Percentiles rank a stretch among this genome's conserved stretches.
phyloP scores from a whole-genome alignment of 2,113 vertebrate genomes.

The Osmerus mordax region DNA sequence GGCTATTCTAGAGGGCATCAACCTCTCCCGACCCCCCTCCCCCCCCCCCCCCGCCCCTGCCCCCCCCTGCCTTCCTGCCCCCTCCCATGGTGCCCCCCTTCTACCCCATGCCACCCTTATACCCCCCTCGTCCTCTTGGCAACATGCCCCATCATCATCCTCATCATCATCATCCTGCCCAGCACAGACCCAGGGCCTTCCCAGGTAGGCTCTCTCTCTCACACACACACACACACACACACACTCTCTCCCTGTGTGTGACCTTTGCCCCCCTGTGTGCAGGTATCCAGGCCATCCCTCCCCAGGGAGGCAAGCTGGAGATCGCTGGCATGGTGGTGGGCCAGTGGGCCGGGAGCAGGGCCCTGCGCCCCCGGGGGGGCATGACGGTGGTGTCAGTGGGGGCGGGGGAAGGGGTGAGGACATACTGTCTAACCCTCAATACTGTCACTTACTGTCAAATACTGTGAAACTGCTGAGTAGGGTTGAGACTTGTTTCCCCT shows the following conservation, averaged over 20 bases:
- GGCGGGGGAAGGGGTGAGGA: constrained; percentile 82
- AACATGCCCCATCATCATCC: constrained; percentile 75
- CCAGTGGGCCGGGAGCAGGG: constrained; percentile 90
- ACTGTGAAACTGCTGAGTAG: not conserved
- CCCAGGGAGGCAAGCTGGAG: constrained; percentile 90
- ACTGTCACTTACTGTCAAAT: not conserved
- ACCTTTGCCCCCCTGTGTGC: not conserved
- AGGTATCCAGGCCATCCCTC: constrained; percentile 88
- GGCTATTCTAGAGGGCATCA: constrained; percentile 88
- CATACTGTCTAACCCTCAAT: not conserved
- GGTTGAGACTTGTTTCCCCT: not conserved
- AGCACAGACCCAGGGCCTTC: constrained; percentile 82
- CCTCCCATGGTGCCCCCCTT: constrained; percentile 81
- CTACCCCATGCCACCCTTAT: constrained; percentile 81
- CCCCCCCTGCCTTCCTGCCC: constrained; percentile 81
- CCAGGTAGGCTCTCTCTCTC: constrained; percentile 69
- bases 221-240: not conserved
- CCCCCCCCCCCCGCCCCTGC: constrained; percentile 82
- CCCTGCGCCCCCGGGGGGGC: constrained; percentile 80
- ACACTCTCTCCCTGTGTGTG: no score
- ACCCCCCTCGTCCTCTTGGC: constrained; percentile 80
- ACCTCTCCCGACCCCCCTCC: constrained; percentile 78
- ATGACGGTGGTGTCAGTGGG: constrained; percentile 91
- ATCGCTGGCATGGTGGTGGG: constrained; percentile 93
- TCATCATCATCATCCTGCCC: constrained; percentile 66